Evolutionary conservation across 2,113 vertebrate genomes (phyloP).

Genomic region (human (Homo sapiens)): DNA sequence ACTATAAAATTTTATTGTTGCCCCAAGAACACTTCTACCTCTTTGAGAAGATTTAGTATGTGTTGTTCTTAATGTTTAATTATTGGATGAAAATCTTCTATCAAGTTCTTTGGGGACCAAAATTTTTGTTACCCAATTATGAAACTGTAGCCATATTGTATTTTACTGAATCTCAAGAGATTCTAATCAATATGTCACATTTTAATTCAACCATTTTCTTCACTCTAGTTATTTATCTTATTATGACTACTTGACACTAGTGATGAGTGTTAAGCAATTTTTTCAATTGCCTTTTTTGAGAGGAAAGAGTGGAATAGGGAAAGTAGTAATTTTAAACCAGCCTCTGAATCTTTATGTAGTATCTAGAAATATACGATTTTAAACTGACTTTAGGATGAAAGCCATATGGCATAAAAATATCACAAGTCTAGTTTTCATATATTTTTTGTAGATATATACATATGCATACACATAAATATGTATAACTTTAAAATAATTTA

Average conservation of each 20-base stretch:
- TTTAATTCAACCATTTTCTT: not conserved
- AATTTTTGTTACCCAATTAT: not conserved
- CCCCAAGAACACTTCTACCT: not conserved
- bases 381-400: not conserved
- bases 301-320: not conserved
- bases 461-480: not conserved
- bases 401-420: not conserved
- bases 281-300: not conserved
- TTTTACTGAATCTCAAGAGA: not conserved
- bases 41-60: not conserved
- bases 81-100: not conserved
- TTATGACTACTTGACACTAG: not conserved
- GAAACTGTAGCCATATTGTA: not conserved
- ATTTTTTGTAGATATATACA: not conserved
- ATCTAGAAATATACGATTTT: not conserved
- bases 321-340: not conserved
- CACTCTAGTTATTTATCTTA: not conserved
- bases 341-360: not conserved
- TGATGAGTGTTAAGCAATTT: not conserved
- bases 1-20: not conserved
- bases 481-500: not conserved
- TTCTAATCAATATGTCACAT: not conserved
- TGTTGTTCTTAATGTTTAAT: not conserved
- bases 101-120: not conserved
- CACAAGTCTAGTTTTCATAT: not conserved